These are phyloP conservation scores for Reticulitermes speratus DNA, from an alignment of 1,140 invertebrate species.

Conservation along the genomic window DNA sequence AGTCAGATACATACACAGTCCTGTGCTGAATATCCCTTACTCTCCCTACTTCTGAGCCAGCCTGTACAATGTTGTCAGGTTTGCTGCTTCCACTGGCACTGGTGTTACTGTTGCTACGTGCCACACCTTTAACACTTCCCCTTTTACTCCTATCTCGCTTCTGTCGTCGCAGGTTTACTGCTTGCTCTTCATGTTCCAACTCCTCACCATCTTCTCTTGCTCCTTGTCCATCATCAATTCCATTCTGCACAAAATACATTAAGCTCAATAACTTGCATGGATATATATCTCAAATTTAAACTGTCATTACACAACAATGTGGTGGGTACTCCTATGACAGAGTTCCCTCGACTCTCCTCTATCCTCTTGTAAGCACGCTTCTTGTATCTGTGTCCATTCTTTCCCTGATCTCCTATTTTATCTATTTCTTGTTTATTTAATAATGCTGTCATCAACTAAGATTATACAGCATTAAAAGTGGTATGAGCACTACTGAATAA, in stretches of 20 bases:
- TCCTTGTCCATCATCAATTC: neutral
- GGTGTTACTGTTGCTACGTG: conserved; percentile 16
- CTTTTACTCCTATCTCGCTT: neutral
- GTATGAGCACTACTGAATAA: too few relatives aligned
- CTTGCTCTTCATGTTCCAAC: conserved; percentile 23
- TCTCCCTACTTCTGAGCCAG: neutral
- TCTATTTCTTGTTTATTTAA: too few relatives aligned
- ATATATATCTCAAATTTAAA: neutral
- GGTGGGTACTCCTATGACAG: too few relatives aligned
- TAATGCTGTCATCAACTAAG: too few relatives aligned
- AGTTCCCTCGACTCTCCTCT: too few relatives aligned
- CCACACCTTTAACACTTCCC: neutral
- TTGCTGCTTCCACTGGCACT: conserved; percentile 21
- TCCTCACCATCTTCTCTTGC: conserved; percentile 21
- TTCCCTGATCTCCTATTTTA: too few relatives aligned
- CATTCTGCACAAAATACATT: neutral
- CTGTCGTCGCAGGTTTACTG: conserved; percentile 30
- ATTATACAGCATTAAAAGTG: too few relatives aligned
- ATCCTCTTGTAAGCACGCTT: too few relatives aligned
- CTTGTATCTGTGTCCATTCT: too few relatives aligned
- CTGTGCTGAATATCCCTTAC: neutral
- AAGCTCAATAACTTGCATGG: neutral
- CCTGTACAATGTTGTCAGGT: conserved; percentile 31
- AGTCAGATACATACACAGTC: neutral
- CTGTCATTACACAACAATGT: neutral